These are phyloP conservation scores for Brachyistius frenatus DNA, from an alignment of 2,113 vertebrate genomes.

Conservation along the genomic window DNA sequence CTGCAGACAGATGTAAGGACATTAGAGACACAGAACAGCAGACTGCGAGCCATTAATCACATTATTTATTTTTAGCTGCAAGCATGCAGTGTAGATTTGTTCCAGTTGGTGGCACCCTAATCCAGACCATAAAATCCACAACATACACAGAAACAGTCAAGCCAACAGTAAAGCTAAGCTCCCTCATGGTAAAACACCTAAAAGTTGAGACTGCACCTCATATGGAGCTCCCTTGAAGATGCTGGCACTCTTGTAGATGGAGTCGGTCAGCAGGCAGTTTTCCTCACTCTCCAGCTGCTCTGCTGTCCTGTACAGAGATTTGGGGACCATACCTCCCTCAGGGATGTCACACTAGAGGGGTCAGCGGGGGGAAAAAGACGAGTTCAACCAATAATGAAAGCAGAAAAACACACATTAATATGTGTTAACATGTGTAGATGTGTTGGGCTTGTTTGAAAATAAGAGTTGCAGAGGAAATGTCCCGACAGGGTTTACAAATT, in stretches of 20 bases:
- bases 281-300: constrained; percentile 95
- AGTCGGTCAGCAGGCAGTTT: constrained; percentile 91
- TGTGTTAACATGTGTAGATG: too few species aligned
- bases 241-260: constrained; percentile 96
- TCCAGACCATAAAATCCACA: constrained; percentile 21
- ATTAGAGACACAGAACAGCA: constrained; percentile 2
- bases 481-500: too few species aligned
- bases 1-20: constrained; percentile 73
- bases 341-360: constrained; percentile 91
- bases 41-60: constrained; percentile 10
- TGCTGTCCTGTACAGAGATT: constrained; percentile 92
- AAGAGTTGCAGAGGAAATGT: not conserved
- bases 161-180: too few species aligned
- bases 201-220: constrained; percentile 84
- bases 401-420: too few species aligned
- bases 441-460: not conserved
- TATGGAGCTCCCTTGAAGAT: constrained; percentile 96
- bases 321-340: constrained; percentile 94
- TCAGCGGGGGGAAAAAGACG: not conserved
- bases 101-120: constrained; percentile 58
- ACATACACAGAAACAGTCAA: not conserved
- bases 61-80: not conserved
- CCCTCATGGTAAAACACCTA: not conserved
- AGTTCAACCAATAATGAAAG: too few species aligned
- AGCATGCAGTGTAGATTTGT: not conserved